Conservation (phyloP, 2,113 vertebrate genomes). For the Platichthys flesus region DNA sequence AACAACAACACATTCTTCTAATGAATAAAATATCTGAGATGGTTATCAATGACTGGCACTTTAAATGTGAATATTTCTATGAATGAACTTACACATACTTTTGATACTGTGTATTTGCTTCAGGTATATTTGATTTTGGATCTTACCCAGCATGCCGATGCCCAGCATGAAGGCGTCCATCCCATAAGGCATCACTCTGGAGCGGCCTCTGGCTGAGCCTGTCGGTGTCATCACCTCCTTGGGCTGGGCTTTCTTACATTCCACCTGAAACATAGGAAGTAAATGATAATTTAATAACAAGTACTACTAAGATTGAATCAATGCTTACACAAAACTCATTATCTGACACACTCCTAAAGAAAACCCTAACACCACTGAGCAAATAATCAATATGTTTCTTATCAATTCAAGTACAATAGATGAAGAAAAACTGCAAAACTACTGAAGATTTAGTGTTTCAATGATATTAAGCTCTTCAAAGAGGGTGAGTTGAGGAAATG, state of each 20-base stretch:
- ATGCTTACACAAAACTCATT: no score
- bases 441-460: neutral
- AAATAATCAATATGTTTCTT: neutral
- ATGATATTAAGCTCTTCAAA: neutral
- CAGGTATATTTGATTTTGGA: neutral
- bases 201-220: slow-evolving; percentile 93
- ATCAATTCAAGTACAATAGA: neutral
- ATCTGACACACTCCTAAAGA: no score
- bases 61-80: neutral
- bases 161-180: slow-evolving; percentile 99
- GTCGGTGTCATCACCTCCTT: slow-evolving; percentile 99
- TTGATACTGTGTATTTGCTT: neutral
- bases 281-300: neutral
- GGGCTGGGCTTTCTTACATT: slow-evolving; percentile 99
- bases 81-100: neutral
- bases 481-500: neutral
- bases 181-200: slow-evolving; percentile 97
- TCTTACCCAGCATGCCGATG: slow-evolving; percentile 97
- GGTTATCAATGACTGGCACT: neutral
- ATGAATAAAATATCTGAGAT: neutral
- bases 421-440: neutral
- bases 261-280: slow-evolving; percentile 85
- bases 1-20: neutral
- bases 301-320: no score
- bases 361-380: neutral